Evolutionary conservation across 2,113 vertebrate species (phyloP), one percentile per base, ranked within the genome.

Genomic region (Rhizomys pruinosus): DNA sequence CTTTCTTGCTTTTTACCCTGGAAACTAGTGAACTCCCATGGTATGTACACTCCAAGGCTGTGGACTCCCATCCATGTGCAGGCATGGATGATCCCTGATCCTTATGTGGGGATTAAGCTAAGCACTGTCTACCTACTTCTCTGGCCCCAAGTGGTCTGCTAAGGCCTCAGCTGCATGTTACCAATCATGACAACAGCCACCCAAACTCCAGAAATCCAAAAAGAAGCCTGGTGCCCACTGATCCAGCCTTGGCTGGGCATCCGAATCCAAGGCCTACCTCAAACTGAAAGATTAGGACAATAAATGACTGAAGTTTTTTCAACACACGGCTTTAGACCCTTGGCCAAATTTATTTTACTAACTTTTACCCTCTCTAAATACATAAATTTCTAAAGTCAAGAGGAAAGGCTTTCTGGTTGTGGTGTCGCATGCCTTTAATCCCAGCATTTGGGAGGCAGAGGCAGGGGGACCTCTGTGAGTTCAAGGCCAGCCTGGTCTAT

Each of bases 1-100:
- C 25, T 37, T 92, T 74, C 59, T 44, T 93, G 91, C 93, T 68
- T 78, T 80, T 92, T 92, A 68, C 61, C 1, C 55, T 61, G 10
- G n/a, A 78, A 92, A 44, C 64, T 7, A 85, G 66, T 76, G 39
- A 81, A 84, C 64, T 82, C 22, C 4, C 63, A 44, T n/a, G n/a
- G n/a, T n/a, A n/a, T 52, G 47, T 27, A 17, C 34, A 17, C n/a
- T 55, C 74, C 59, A 32, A 92, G 39, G 32, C 29, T 57, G 17
- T 79, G 15, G 71, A 81, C 32, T 76, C 32, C 71, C 55, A n/a
- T n/a, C 5, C 7, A 32, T 9, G 13, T 52, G 22, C 42, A 94
- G 23, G 27, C n/a, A 52, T 44, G 3, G 59, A 22, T 78, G 19
- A 71, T 88, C 59, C 17, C 61, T 11, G 63, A 11, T 34, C 47